phyloP scores from a whole-genome alignment of 92 coral and sea anemone genomes.

The Plumapathes pennacea region DNA sequence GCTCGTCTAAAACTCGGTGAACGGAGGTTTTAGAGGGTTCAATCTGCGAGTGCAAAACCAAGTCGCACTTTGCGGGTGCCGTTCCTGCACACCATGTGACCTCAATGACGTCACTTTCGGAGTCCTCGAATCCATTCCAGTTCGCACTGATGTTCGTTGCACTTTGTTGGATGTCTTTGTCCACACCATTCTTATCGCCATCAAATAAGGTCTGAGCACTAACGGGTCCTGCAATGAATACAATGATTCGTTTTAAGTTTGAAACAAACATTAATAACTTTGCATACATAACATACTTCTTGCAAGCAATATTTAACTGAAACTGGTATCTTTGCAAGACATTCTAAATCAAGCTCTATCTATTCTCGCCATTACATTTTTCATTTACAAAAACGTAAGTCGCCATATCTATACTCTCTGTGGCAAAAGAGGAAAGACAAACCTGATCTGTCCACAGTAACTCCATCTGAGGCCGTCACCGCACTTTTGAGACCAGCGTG shows the following conservation, averaged over 20 bases:
- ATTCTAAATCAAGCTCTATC: too few relatives aligned
- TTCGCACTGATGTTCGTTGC: slow-evolving; percentile 45
- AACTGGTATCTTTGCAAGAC: too few relatives aligned
- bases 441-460: slow-evolving; percentile 79
- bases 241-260: too few relatives aligned
- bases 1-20: slow-evolving; percentile 25
- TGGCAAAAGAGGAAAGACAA: too few relatives aligned
- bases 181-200: slow-evolving; percentile 38
- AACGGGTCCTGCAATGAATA: slow-evolving; percentile 58
- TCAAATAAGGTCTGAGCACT: slow-evolving; percentile 44
- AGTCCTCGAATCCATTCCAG: slow-evolving; percentile 75
- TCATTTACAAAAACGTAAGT: too few relatives aligned
- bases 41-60: slow-evolving; percentile 19
- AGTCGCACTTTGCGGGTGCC: slow-evolving; percentile 59
- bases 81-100: slow-evolving; percentile 78
- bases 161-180: slow-evolving; percentile 58
- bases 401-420: too few relatives aligned
- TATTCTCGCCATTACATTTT: too few relatives aligned
- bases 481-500: slow-evolving; percentile 62
- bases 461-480: slow-evolving; percentile 64
- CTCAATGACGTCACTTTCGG: slow-evolving; percentile 67
- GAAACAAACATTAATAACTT: too few relatives aligned
- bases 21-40: slow-evolving; percentile 25
- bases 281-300: too few relatives aligned
- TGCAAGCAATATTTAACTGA: too few relatives aligned